Conservation (phyloP, 2,113 vertebrate genomes). For the Tichodroma muraria region DNA sequence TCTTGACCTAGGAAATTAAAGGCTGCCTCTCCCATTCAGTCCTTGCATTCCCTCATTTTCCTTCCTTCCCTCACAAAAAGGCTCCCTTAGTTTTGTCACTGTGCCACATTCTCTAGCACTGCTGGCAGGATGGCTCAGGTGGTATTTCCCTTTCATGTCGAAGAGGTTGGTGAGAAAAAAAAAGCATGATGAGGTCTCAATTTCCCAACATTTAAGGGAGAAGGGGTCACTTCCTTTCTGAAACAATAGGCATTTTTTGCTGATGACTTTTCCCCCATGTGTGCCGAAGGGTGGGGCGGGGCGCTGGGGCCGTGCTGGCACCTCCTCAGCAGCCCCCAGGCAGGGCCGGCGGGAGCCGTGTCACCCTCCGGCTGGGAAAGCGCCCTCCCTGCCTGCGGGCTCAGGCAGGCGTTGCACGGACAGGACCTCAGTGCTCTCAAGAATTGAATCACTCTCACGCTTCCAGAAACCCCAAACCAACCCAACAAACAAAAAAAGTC, state of each 20-base stretch:
- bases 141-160: slow-evolving; percentile 18
- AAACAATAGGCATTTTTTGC: slow-evolving; percentile 64
- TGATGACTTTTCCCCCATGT: background rate
- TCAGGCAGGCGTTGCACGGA: rapidly evolving
- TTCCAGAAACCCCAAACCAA: background rate
- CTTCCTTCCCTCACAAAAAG: slow-evolving; percentile 1
- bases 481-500: background rate
- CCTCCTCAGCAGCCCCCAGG: background rate
- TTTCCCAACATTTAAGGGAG: slow-evolving; percentile 48
- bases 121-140: background rate
- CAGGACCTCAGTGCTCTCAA: background rate
- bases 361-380: background rate
- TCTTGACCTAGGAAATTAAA: background rate
- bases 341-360: background rate
- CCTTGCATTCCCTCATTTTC: background rate
- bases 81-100: background rate
- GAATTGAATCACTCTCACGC: background rate
- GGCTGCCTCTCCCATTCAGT: background rate
- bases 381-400: background rate
- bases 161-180: slow-evolving; percentile 4
- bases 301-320: background rate
- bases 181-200: slow-evolving; percentile 14
- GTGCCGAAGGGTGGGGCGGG: background rate
- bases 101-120: background rate
- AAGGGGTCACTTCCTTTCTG: slow-evolving; percentile 59